Evolutionary conservation across 2,797 vertebrate species (phyloP).

Genomic region (Crocodylus rhombifer): DNA sequence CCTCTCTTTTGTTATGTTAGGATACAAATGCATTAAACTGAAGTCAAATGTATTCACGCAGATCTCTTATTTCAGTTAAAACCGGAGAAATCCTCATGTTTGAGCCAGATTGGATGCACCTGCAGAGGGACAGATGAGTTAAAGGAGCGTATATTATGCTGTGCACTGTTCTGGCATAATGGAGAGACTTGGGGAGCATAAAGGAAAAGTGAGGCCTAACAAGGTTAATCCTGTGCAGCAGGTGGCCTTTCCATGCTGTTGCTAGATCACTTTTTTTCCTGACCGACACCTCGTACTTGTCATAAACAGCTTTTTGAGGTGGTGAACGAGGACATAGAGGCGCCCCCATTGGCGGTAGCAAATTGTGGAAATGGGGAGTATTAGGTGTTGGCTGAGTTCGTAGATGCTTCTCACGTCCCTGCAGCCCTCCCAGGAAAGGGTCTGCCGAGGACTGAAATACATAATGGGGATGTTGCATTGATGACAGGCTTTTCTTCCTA

Average conservation of each 20-base stretch:
- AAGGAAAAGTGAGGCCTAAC: background rate
- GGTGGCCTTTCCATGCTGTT: background rate
- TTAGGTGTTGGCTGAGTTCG: background rate
- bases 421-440: background rate
- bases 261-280: background rate
- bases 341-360: background rate
- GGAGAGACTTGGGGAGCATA: background rate
- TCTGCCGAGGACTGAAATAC: background rate
- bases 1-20: background rate
- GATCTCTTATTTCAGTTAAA: no score
- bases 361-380: background rate
- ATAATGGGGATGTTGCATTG: background rate
- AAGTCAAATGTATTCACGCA: no score
- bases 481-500: background rate
- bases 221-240: background rate
- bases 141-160: background rate
- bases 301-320: background rate
- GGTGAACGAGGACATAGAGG: background rate
- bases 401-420: background rate
- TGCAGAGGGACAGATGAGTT: background rate
- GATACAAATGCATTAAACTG: background rate
- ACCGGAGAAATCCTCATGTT: background rate
- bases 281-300: background rate
- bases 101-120: background rate
- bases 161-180: background rate